Conservation (phyloP, 2,113 vertebrate genomes). For the Salvelinus fontinalis region DNA sequence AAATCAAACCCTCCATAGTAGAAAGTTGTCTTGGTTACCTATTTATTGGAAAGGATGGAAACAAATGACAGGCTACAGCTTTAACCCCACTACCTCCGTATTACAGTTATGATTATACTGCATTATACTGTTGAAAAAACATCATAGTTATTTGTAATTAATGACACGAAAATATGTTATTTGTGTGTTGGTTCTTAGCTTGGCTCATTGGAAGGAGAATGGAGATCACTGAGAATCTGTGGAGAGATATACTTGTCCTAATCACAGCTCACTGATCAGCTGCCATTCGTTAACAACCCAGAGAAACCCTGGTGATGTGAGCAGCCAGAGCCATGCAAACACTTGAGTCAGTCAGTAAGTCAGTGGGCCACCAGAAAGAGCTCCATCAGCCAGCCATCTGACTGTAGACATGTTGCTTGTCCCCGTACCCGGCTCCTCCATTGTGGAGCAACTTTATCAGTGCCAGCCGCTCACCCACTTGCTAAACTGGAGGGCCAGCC, state of each 20-base stretch:
- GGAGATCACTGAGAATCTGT: constrained; percentile 69
- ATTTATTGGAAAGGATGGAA: constrained; percentile 24
- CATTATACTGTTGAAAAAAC: background rate
- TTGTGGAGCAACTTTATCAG: constrained; percentile 77
- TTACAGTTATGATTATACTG: background rate
- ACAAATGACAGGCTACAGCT: background rate
- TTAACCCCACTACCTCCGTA: background rate
- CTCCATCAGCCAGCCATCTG: constrained; percentile 54
- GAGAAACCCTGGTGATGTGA: constrained; percentile 45
- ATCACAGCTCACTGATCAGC: constrained; percentile 67
- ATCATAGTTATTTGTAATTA: background rate
- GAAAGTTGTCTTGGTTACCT: constrained; percentile 2
- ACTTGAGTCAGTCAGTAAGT: constrained; percentile 49
- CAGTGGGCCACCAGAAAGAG: constrained; percentile 58
- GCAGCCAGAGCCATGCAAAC: constrained; percentile 62
- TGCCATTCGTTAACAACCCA: constrained; percentile 70
- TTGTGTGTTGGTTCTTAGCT: constrained; percentile 43
- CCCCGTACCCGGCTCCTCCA: constrained; percentile 50
- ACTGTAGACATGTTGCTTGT: constrained; percentile 63
- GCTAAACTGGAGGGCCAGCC: constrained; percentile 71
- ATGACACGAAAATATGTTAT: background rate
- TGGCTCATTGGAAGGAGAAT: constrained; percentile 57
- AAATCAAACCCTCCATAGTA: background rate
- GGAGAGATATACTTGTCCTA: constrained; percentile 63
- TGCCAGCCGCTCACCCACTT: constrained; percentile 60